Base-by-base conservation (phyloP, 2,888 invertebrate genomes). In the Acanthopleura granulata region DNA sequence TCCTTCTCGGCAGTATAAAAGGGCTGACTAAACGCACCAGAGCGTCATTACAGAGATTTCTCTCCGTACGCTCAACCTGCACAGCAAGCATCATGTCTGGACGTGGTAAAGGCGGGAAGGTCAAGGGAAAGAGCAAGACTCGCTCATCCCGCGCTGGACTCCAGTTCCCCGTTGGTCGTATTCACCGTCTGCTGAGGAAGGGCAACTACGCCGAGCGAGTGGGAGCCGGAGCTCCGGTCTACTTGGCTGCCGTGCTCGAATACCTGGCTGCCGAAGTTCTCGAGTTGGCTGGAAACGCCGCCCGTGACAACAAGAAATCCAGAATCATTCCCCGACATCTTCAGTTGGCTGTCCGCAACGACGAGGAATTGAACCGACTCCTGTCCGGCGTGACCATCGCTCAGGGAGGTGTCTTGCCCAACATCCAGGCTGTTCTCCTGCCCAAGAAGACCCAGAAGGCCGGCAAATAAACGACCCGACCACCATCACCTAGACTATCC, bases 331-430 rank as follows among this genome's bases (percentile, higher is more conserved):
- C 95, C 0, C 92, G 95, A 66, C 95, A 95, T 89, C 91, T 95
- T 30, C 94, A 95, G 87, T 87, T 96, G 80, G 95, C 95, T 27
- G 93, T 95, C 72, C 92, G 94, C 25, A 95, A 95, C 88, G 95
- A 96, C 87, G 95, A 95, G 84, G 95, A 96, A 86, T 91, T 96
- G 84, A 94, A 94, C 89, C 94, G 93, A 88, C 91, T 96, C 72
- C 90, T 96, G 1, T 92, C 93, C 0, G 94, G 94, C 62, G 95
- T 95, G 0, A 95, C 95, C 30, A 95, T 96, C 86, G 94, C 95
- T 40, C 94, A 95, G 90, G 95, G 95, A 76, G 96, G 95, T 82
- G 95, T 96, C 0, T 89, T 96, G 86, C 95, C 95, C 0, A 94
- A 94, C 85, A 95, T 95, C 81, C 94, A 94, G 84, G 92, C 94